A percentile compares a stretch with the other conserved stretches of the same genome.
phyloP scores from a whole-genome alignment of 2,797 vertebrate species.

The Gila robusta region DNA sequence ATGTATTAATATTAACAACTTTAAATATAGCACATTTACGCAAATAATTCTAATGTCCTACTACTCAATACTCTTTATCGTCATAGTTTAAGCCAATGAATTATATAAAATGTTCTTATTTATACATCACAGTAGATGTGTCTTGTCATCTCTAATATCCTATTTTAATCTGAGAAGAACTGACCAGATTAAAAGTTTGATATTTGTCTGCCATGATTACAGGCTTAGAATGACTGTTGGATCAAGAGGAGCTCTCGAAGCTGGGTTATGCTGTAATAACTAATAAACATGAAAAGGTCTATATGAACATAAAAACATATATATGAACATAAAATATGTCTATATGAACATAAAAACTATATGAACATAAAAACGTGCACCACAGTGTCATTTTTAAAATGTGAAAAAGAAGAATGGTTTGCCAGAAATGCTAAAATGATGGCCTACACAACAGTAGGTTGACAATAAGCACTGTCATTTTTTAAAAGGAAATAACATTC shows the following conservation, averaged over 20 bases:
- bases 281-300: neutral
- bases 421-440: neutral
- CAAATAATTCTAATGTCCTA: neutral
- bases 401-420: neutral
- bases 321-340: neutral
- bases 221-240: neutral
- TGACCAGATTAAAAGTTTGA: neutral
- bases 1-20: neutral
- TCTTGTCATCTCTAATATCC: neutral
- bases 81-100: neutral
- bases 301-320: neutral
- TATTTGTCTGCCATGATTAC: conserved; percentile 1
- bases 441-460: neutral
- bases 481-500: neutral
- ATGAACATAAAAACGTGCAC: no score
- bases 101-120: neutral
- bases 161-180: neutral
- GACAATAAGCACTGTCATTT: neutral
- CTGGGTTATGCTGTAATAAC: neutral
- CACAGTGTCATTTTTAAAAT: neutral
- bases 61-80: neutral
- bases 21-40: neutral
- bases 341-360: neutral
- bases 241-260: neutral
- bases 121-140: neutral